These are phyloP conservation scores for Pocillopora damicornis DNA, from an alignment of 64 coral and sea anemone genomes.

Conservation along the genomic window DNA sequence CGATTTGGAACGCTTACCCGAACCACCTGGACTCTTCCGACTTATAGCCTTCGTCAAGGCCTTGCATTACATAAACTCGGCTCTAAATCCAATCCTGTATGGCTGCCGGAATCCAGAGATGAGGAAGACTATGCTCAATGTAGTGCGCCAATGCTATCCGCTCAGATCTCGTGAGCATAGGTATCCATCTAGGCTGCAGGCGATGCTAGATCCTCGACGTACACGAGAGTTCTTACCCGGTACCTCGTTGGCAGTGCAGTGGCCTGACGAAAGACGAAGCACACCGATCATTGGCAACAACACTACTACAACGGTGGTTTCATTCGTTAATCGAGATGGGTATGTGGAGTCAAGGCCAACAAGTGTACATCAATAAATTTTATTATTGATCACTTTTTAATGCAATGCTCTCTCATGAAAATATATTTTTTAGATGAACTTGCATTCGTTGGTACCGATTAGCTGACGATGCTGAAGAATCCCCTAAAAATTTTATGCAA, in stretches of 20 bases:
- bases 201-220: neutral
- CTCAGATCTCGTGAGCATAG: neutral
- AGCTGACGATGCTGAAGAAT: too few relatives aligned
- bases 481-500: too few relatives aligned
- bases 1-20: slow-evolving; percentile 24
- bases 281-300: neutral
- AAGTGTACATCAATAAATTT: neutral
- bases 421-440: neutral
- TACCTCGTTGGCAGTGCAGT: neutral
- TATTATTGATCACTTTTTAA: neutral
- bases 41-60: slow-evolving; percentile 47
- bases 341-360: neutral
- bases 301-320: neutral
- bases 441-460: too few relatives aligned
- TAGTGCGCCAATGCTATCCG: neutral
- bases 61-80: slow-evolving; percentile 58
- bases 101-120: slow-evolving; percentile 54
- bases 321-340: neutral
- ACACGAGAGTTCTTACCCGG: neutral
- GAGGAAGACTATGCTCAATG: slow-evolving; percentile 9
- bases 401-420: neutral
- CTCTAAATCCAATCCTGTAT: slow-evolving; percentile 60
- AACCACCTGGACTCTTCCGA: neutral
- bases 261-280: neutral
- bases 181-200: neutral